Conservation (phyloP, 2,113 vertebrate genomes). For the Phasianus colchicus region DNA sequence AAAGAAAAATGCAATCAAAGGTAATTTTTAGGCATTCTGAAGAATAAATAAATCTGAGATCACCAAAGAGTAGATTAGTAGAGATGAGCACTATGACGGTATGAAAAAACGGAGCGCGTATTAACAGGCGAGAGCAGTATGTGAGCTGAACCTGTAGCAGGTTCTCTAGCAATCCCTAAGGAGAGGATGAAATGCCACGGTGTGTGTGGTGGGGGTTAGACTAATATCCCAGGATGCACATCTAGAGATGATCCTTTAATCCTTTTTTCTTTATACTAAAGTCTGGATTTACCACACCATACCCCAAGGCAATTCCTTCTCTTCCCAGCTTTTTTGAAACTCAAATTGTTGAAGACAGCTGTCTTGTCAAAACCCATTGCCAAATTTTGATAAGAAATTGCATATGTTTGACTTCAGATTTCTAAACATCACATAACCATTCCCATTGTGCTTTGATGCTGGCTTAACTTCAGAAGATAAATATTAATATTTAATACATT, state of each 20-base stretch:
- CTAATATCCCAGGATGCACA: background rate
- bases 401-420: conserved; percentile 25
- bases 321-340: background rate
- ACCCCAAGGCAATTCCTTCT: background rate
- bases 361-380: background rate
- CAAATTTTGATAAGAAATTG: conserved; percentile 9
- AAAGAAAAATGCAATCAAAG: background rate
- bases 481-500: conserved; percentile 55
- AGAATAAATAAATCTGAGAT: background rate
- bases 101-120: background rate
- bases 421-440: conserved; percentile 37
- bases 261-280: background rate
- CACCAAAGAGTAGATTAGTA: background rate
- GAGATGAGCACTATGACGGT: background rate
- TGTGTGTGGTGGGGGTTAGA: fast-evolving
- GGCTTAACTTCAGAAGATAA: conserved; percentile 47
- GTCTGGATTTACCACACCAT: background rate
- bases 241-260: background rate
- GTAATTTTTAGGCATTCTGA: background rate
- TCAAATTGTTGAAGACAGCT: background rate
- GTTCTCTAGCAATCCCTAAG: background rate
- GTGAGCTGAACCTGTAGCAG: background rate
- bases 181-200: background rate
- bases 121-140: background rate
- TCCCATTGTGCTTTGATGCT: conserved; percentile 44